These are phyloP conservation scores for Arizona elegans DNA, from an alignment of 2,113 vertebrate genomes.

Conservation along the genomic window DNA sequence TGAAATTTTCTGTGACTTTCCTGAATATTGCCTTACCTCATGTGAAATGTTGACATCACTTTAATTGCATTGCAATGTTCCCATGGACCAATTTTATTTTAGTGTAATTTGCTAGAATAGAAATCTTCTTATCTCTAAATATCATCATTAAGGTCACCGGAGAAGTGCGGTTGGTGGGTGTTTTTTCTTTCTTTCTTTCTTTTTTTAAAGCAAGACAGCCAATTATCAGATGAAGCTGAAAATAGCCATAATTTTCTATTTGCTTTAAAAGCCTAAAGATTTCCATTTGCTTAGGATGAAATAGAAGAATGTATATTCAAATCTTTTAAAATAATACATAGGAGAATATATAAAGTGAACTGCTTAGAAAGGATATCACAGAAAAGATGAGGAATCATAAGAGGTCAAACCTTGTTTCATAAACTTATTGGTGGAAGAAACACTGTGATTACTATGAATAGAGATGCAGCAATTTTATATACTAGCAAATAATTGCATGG, in stretches of 20 bases:
- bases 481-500: not conserved
- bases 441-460: not conserved
- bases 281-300: not conserved
- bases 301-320: not conserved
- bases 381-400: not conserved
- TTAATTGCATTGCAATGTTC: not conserved
- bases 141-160: not conserved
- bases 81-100: accelerated
- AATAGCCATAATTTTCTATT: not conserved
- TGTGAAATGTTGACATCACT: conserved; percentile 34
- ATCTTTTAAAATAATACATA: not conserved
- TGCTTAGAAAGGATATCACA: not conserved
- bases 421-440: not conserved
- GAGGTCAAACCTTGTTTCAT: not conserved
- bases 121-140: not conserved
- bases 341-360: not conserved
- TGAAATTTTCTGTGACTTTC: conserved; percentile 26
- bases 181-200: not conserved
- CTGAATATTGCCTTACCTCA: not conserved
- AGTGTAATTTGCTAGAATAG: accelerated
- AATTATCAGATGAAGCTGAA: not conserved
- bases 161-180: not conserved
- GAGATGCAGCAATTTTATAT: not conserved
- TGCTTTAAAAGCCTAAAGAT: not conserved
- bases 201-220: not conserved